A percentile compares a stretch with the other conserved stretches of the same genome.
phyloP scores from a whole-genome alignment of 2,113 vertebrate species.

The Epinephelus cyanopodus region DNA sequence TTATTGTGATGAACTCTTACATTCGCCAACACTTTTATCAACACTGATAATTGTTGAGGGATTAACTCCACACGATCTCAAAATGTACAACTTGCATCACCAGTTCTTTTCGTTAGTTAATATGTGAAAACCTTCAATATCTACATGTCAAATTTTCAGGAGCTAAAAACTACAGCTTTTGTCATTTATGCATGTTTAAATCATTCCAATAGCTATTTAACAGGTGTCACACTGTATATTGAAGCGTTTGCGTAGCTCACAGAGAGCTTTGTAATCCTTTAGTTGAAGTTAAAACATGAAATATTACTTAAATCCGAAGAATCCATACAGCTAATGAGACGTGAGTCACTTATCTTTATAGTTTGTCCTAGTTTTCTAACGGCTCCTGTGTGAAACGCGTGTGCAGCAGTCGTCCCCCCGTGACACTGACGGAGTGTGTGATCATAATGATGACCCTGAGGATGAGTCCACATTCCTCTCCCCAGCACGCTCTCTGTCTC shows the following conservation, averaged over 20 bases:
- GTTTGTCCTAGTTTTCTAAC: slow-evolving; percentile 40
- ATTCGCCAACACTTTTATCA: slow-evolving; percentile 11
- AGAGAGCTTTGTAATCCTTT: not conserved
- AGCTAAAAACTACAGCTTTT: not conserved
- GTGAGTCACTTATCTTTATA: slow-evolving; percentile 27
- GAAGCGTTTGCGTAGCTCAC: not conserved
- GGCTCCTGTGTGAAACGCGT: slow-evolving; percentile 29
- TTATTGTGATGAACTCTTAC: not conserved
- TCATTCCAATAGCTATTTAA: not conserved
- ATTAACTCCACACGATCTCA: not conserved
- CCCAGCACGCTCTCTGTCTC: slow-evolving; percentile 61
- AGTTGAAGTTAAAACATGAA: slow-evolving; percentile 14
- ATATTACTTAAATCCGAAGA: not conserved
- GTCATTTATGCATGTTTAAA: not conserved
- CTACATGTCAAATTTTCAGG: not conserved
- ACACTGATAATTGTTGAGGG: not conserved
- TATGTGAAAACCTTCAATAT: not conserved
- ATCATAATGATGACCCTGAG: slow-evolving; percentile 66
- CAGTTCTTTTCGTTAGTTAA: not conserved
- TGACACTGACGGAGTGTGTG: slow-evolving; percentile 60
- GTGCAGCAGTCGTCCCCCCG: slow-evolving; percentile 2
- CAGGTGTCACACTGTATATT: not conserved
- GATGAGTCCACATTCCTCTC: slow-evolving; percentile 66
- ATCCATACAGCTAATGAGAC: slow-evolving; percentile 16
- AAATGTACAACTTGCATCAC: not conserved